Evolutionary conservation across 2,888 invertebrate genomes (phyloP).

Genomic region (Drosophila birchii): DNA sequence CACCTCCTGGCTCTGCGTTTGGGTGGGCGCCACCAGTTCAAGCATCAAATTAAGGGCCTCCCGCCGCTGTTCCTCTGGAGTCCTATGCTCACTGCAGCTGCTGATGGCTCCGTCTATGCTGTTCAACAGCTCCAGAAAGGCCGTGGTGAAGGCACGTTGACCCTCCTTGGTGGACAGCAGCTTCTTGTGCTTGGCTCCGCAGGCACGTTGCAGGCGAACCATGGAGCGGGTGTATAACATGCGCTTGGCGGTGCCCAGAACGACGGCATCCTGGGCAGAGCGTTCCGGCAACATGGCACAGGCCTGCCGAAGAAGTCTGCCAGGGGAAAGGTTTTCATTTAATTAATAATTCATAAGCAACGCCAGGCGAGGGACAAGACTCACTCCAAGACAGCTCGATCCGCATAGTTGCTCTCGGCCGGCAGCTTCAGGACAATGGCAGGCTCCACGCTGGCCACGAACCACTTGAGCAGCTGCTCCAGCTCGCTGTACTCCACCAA

Average conservation of each 20-base stretch:
- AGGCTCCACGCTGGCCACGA: conserved; percentile 90
- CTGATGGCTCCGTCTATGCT: conserved; percentile 74
- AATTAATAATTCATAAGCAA: neutral
- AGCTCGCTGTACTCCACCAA: conserved; percentile 87
- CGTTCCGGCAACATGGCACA: conserved; percentile 80
- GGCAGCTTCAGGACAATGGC: conserved; percentile 87
- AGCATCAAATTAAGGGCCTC: conserved; percentile 83
- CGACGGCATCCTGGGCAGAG: conserved; percentile 51
- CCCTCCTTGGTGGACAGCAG: conserved; percentile 82
- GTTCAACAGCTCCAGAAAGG: conserved; percentile 76
- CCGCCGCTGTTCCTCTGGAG: conserved; percentile 75
- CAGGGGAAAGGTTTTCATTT: neutral
- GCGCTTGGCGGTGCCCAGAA: conserved; percentile 81
- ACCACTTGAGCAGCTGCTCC: conserved; percentile 90
- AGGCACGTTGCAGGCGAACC: conserved; percentile 80
- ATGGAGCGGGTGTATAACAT: conserved; percentile 83
- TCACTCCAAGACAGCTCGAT: conserved; percentile 87
- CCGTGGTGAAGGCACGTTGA: conserved; percentile 69
- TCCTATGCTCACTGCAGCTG: conserved; percentile 63
- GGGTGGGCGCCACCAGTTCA: conserved; percentile 82
- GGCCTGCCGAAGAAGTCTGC: conserved; percentile 76
- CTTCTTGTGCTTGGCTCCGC: conserved; percentile 82
- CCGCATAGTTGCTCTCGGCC: conserved; percentile 86
- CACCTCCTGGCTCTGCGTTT: conserved; percentile 82
- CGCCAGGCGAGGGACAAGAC: neutral